A percentile compares a stretch with the other conserved stretches of the same genome.
phyloP scores from a whole-genome alignment of 2,888 invertebrate species.

The Amphipyra berbera region DNA sequence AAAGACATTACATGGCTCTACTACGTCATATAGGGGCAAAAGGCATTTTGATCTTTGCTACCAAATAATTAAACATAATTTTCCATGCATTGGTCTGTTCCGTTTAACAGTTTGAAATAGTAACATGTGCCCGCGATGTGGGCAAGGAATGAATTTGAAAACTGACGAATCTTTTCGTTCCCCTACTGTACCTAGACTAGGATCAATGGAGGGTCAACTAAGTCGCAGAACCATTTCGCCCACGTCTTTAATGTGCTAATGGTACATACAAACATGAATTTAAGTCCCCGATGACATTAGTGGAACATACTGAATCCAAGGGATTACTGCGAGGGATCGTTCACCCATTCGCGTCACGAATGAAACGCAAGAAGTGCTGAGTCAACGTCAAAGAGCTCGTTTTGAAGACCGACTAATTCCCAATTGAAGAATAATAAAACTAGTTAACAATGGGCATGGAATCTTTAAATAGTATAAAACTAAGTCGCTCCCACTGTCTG shows the following conservation, averaged over 20 bases:
- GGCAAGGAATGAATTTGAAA: no score
- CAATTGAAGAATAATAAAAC: conserved; percentile 21
- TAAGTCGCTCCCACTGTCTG: no score
- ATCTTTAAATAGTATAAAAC: neutral
- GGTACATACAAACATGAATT: conserved; percentile 12
- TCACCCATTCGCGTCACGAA: conserved; percentile 29
- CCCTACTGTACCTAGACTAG: no score
- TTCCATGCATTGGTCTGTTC: no score
- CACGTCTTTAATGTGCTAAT: conserved; percentile 6
- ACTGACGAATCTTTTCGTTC: no score
- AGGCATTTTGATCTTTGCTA: no score
- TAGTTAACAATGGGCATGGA: conserved; percentile 12
- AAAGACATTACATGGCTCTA: no score
- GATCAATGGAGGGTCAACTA: neutral
- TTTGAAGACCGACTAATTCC: conserved; percentile 26
- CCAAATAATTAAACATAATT: no score
- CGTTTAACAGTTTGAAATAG: no score
- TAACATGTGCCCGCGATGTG: no score
- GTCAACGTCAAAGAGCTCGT: conserved; percentile 20
- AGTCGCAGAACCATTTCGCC: neutral
- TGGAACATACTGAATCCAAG: conserved; percentile 23
- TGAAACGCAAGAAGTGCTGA: conserved; percentile 29
- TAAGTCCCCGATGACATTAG: conserved; percentile 10
- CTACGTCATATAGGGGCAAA: no score
- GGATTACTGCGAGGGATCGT: conserved; percentile 47